Percentiles rank a stretch among this genome's conserved stretches.
Evolutionary conservation across 2,888 invertebrate species (phyloP).

Genomic region (Octonoba sinensis): DNA sequence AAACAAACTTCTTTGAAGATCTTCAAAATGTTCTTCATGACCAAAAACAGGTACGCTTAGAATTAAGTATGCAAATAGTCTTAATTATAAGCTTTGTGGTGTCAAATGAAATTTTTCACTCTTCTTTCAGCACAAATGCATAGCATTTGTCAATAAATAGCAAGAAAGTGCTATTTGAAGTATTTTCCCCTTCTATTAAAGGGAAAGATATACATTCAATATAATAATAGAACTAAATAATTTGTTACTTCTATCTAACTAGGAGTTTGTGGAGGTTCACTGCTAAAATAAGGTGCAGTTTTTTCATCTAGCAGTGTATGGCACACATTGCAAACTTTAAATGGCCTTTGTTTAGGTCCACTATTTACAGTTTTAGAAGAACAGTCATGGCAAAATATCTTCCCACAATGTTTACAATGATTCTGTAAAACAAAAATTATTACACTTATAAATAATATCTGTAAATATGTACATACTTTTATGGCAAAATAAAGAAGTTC

Average conservation of each 20-base stretch:
- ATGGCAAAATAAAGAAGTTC: slow-evolving; percentile 11
- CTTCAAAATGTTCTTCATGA: too few species aligned
- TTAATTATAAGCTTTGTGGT: too few species aligned
- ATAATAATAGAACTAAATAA: slow-evolving; percentile 27
- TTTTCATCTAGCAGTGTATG: slow-evolving; percentile 94
- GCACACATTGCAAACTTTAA: slow-evolving; percentile 96
- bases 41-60: too few species aligned
- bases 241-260: slow-evolving; percentile 34
- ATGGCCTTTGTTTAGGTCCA: slow-evolving; percentile 87
- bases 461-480: too few species aligned
- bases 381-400: slow-evolving; percentile 92
- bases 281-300: slow-evolving; percentile 86
- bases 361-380: slow-evolving; percentile 83
- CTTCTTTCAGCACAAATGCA: slow-evolving; percentile 43
- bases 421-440: slow-evolving; percentile 73
- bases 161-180: slow-evolving; percentile 33
- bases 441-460: background rate
- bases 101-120: too few species aligned
- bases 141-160: slow-evolving; percentile 53
- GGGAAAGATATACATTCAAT: slow-evolving; percentile 24
- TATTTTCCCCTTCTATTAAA: slow-evolving; percentile 7
- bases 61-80: too few species aligned
- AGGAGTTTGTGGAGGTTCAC: slow-evolving; percentile 66
- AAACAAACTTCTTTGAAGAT: too few species aligned
- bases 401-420: slow-evolving; percentile 95